Percentiles rank a stretch among this genome's conserved stretches.
Evolutionary conservation across 2,797 vertebrate species (phyloP).

Genomic region (Phyllotis vaccarum): DNA sequence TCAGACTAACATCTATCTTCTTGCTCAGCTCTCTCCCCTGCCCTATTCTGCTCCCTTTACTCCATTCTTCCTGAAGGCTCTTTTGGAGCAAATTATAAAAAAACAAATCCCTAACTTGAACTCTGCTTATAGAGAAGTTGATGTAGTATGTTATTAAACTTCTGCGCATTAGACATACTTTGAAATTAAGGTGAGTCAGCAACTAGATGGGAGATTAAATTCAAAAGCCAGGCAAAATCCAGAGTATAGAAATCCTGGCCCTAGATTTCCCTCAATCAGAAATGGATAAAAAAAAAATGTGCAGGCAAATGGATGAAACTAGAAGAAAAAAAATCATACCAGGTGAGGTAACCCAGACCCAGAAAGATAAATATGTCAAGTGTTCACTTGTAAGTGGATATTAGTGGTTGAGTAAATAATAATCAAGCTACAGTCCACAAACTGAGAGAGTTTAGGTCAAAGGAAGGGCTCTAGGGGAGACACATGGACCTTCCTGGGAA

Average conservation of each 20-base stretch:
- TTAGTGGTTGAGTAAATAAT: background rate
- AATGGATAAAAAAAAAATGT: background rate
- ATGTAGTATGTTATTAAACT: background rate
- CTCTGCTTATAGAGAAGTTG: slow-evolving; percentile 29
- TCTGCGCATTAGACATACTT: background rate
- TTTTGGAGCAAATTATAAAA: background rate
- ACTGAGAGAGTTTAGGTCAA: background rate
- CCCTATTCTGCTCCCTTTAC: background rate
- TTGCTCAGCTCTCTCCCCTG: background rate
- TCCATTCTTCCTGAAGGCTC: background rate
- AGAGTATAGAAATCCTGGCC: background rate
- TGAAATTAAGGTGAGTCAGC: slow-evolving; percentile 19
- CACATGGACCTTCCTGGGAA: background rate
- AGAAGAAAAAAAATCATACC: background rate
- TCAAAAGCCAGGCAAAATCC: slow-evolving; percentile 10
- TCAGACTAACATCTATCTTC: background rate
- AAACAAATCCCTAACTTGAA: background rate
- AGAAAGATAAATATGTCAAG: background rate
- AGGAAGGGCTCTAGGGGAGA: no score
- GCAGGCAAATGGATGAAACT: background rate
- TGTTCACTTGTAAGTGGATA: background rate
- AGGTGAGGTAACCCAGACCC: background rate
- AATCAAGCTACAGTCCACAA: background rate
- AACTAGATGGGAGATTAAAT: slow-evolving; percentile 39
- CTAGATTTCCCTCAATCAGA: background rate